Base-by-base conservation (phyloP, 2,797 vertebrate genomes). In the Merluccius polli region DNA sequence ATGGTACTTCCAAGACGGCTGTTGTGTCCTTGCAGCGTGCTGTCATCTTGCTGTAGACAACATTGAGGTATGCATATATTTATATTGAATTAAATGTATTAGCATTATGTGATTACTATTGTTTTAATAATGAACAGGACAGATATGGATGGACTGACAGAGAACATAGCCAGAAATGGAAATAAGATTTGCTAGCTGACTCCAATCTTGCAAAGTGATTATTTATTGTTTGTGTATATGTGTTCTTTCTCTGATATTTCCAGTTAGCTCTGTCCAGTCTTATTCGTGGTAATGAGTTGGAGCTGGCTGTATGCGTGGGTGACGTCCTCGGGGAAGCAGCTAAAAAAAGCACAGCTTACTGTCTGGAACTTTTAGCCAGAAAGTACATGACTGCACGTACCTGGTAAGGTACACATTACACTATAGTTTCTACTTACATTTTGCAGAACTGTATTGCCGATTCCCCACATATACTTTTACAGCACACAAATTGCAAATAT, bases 201-300 rank as follows among this genome's bases (percentile, higher is more conserved):
- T 33, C 24, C 7, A 31, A 9, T 30, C 16, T 18, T 70, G 5
- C 67, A 15, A 6, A 7, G 69, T 32, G 18, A n/a, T 10, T 36
- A 18, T 21, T 29, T 63, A 30, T 30, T 77, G 77, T 48, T 11
- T 76, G 16, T 31, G 12, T 82, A 18, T 74, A 36, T 85, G 24
- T 77, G 69, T 70, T 38, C 65, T 76, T 84, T 30, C 77, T 71
- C 82, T 86, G 88, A 59, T 89, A 83, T 76, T 89, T 90, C 86
- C 78, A 99, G 97, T 88, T 95, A 78, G 96, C 96, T 1, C 95
- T 98, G 95, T 94, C 95, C 2, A 94, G 93, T 88, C 94, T 98
- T 88, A 96, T 99, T 85, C 94, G 97, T 73, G 97, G 97, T 36
- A 99, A 99, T 59, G 98, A 99, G 86, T 91, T 98, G 93, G 97